A percentile compares a stretch with the other conserved stretches of the same genome.
phyloP scores from a whole-genome alignment of 2,888 invertebrate species.

The Melitaea athalia region DNA sequence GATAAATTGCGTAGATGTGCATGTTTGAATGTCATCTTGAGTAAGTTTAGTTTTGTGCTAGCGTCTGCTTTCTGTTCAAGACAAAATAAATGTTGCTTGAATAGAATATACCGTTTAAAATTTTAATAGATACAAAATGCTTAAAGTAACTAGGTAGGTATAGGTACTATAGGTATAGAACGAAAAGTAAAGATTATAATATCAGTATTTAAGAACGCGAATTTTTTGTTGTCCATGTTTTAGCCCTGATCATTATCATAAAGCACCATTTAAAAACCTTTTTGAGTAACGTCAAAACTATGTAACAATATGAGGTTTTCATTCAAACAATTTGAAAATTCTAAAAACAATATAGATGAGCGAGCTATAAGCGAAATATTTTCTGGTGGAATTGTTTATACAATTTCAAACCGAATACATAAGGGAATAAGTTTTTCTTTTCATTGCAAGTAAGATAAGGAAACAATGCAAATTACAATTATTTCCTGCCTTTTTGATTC shows the following conservation, averaged over 20 bases:
- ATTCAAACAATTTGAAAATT: constrained; percentile 14
- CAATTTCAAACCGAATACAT: constrained; percentile 19
- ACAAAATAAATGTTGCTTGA: too few species aligned
- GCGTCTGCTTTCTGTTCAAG: too few species aligned
- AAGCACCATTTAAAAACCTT: background rate
- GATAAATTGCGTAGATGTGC: background rate
- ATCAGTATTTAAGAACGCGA: too few species aligned
- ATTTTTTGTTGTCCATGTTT: too few species aligned
- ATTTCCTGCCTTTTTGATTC: constrained; percentile 44
- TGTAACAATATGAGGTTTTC: background rate
- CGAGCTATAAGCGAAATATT: constrained; percentile 14
- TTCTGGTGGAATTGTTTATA: background rate
- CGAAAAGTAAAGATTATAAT: too few species aligned
- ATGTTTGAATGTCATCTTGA: too few species aligned
- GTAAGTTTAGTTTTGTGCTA: too few species aligned
- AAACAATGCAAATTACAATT: constrained; percentile 43
- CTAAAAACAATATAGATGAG: constrained; percentile 23
- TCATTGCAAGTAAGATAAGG: constrained; percentile 22
- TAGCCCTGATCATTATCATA: background rate
- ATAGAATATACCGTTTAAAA: too few species aligned
- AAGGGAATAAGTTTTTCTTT: constrained; percentile 11
- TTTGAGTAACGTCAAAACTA: background rate
- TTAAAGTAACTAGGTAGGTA: too few species aligned
- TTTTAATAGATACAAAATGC: too few species aligned
- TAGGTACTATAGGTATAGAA: too few species aligned